Evolutionary conservation across 1,140 invertebrate genomes (phyloP).

Genomic region (Aplysia californica): DNA sequence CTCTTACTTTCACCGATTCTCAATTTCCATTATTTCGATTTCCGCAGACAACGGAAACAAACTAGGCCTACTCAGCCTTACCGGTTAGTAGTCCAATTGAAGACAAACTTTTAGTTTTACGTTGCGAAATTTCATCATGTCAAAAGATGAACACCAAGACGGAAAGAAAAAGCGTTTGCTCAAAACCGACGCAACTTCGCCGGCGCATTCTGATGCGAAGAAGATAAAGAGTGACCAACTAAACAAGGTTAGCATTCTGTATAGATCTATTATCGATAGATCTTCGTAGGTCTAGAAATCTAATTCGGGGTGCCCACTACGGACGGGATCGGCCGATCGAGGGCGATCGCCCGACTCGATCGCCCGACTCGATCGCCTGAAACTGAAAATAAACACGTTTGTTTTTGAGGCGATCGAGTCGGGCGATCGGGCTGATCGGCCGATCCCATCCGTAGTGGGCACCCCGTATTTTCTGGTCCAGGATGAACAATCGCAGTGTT

Average conservation of each 20-base stretch:
- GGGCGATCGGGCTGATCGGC: too few relatives aligned
- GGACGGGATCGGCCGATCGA: too few relatives aligned
- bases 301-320: too few relatives aligned
- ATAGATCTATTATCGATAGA: background rate
- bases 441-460: too few relatives aligned
- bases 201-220: background rate
- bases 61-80: background rate
- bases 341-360: too few relatives aligned
- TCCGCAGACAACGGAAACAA: background rate
- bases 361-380: too few relatives aligned
- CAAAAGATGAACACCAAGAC: background rate
- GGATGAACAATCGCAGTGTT: background rate
- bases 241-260: background rate
- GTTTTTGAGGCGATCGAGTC: too few relatives aligned
- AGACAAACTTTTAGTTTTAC: background rate
- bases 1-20: background rate
- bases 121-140: conserved; percentile 36
- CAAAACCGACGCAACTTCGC: background rate
- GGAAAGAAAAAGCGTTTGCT: background rate
- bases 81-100: background rate
- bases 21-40: background rate
- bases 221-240: background rate
- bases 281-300: background rate
- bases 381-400: too few relatives aligned
- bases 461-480: too few relatives aligned